phyloP scores from a whole-genome alignment of 1,140 invertebrate genomes.

The Lordiphosa clarofinis region DNA sequence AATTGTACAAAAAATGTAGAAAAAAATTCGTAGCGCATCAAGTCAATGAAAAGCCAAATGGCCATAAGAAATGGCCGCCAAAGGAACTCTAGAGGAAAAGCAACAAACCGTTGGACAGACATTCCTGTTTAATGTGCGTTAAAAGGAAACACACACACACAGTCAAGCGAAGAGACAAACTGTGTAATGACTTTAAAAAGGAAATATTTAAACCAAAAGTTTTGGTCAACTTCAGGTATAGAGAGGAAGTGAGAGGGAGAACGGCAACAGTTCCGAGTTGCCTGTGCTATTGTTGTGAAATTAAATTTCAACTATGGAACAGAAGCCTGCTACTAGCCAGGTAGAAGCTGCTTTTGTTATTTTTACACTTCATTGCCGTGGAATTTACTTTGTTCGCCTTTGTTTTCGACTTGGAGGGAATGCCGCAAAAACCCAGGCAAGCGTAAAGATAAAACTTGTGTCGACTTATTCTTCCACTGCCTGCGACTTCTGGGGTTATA shows the following conservation, averaged over 20 bases:
- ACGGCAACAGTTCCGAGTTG: not conserved
- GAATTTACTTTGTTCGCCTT: constrained; percentile 58
- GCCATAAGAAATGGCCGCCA: constrained; percentile 46
- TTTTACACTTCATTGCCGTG: constrained; percentile 60
- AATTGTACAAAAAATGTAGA: constrained; percentile 18
- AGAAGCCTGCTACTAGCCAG: constrained; percentile 23
- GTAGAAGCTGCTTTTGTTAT: constrained; percentile 54
- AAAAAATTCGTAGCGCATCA: constrained; percentile 5
- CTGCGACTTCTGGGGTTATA: too few species aligned
- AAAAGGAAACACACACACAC: constrained; percentile 32
- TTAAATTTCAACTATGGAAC: constrained; percentile 53
- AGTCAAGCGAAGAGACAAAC: constrained; percentile 2
- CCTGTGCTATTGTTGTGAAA: constrained; percentile 52
- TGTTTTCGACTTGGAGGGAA: constrained; percentile 40
- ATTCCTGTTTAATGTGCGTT: constrained; percentile 52
- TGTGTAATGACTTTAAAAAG: constrained; percentile 39
- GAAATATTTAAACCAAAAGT: constrained; percentile 50
- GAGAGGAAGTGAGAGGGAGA: not conserved
- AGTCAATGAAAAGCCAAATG: constrained; percentile 57
- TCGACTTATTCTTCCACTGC: constrained; percentile 24
- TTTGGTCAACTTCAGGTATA: constrained; percentile 38
- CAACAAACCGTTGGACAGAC: constrained; percentile 29
- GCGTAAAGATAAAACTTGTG: constrained; percentile 57
- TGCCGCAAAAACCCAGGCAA: constrained; percentile 41
- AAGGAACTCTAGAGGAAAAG: constrained; percentile 26